These are phyloP conservation scores for Phocoena sinus DNA, from an alignment of 2,113 vertebrate genomes.

Conservation along the genomic window DNA sequence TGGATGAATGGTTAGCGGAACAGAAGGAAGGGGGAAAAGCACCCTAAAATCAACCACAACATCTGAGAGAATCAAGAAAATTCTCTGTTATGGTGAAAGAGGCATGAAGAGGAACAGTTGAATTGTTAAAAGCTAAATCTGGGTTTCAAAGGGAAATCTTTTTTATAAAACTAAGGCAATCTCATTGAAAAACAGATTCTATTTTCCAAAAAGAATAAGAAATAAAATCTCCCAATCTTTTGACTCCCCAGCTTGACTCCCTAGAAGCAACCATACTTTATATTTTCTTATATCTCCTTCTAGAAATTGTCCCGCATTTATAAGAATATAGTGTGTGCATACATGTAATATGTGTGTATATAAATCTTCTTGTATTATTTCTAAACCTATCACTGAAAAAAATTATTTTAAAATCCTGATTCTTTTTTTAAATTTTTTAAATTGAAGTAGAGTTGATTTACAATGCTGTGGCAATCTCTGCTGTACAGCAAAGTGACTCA, in stretches of 20 bases:
- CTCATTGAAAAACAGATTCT: background rate
- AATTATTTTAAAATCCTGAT: constrained; percentile 51
- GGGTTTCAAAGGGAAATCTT: background rate
- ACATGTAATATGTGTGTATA: background rate
- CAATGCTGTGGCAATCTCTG: background rate
- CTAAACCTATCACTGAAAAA: constrained; percentile 65
- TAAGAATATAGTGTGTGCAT: background rate
- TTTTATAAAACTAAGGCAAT: background rate
- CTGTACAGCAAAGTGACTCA: background rate
- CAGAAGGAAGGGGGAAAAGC: background rate
- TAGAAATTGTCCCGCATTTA: background rate
- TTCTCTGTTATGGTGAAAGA: background rate
- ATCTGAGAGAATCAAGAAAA: constrained; percentile 27
- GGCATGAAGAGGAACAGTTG: background rate
- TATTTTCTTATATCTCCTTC: background rate
- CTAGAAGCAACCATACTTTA: background rate
- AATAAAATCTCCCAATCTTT: background rate
- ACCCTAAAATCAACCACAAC: constrained; percentile 11
- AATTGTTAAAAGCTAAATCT: constrained; percentile 8
- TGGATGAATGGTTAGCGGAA: background rate
- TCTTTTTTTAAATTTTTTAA: background rate
- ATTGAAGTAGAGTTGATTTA: background rate
- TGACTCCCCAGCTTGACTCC: background rate
- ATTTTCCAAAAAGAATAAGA: constrained; percentile 31
- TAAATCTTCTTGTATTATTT: constrained; percentile 48